A percentile compares a stretch with the other conserved stretches of the same genome.
Evolutionary conservation across 2,113 vertebrate species (phyloP).

Genomic region (Brevimyrus niger): DNA sequence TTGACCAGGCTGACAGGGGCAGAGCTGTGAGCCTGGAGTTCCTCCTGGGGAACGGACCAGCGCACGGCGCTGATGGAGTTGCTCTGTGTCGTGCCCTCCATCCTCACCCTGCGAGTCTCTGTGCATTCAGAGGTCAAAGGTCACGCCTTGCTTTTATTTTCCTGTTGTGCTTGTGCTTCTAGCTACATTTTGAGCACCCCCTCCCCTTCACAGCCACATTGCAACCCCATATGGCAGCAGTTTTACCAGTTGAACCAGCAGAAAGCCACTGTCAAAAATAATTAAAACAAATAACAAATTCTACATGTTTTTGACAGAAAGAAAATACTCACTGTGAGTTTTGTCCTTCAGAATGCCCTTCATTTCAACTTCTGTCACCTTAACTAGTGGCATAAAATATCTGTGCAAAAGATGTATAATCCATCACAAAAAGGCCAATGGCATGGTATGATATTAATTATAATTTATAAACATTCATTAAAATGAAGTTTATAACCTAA

Average conservation of each 20-base stretch:
- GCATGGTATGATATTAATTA: not conserved
- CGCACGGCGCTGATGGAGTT: slow-evolving; percentile 55
- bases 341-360: slow-evolving; percentile 52
- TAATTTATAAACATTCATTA: not conserved
- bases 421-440: not conserved
- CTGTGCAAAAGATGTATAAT: not conserved
- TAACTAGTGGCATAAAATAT: slow-evolving; percentile 16
- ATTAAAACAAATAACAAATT: not conserved
- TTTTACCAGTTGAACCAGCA: not conserved
- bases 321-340: slow-evolving; percentile 35
- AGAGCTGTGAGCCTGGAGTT: slow-evolving; percentile 50
- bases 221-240: not conserved
- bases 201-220: not conserved
- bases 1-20: slow-evolving; percentile 39
- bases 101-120: slow-evolving; percentile 21
- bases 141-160: not conserved
- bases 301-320: not conserved
- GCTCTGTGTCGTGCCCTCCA: slow-evolving; percentile 42
- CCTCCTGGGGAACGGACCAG: slow-evolving; percentile 49
- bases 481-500: not conserved
- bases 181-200: not conserved
- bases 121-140: not conserved
- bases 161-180: not conserved
- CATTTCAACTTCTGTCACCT: slow-evolving; percentile 27
- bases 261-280: not conserved